Base-by-base conservation (phyloP, 2,888 invertebrate genomes). In the Melieria crassipennis region DNA sequence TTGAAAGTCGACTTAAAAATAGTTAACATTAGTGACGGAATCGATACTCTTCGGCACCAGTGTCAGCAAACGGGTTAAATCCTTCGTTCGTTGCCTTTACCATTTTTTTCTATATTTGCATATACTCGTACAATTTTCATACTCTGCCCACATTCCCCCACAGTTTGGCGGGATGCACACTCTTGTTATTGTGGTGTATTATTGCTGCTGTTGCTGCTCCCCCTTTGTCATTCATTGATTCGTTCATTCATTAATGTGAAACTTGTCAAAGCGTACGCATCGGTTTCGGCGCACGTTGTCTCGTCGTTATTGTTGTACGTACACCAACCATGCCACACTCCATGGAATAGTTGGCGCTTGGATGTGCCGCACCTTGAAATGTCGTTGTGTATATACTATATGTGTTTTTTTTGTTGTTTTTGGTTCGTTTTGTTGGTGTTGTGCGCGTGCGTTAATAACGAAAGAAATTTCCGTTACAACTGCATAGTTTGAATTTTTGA, bases 191-290 rank as follows among this genome's bases (percentile, higher is more conserved):
- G 30, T 30, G 30, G 30, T 30, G 30, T 30, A 30, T 30, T 30
- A 30, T 30, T 50, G n/a, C n/a, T 4, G 42, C 30, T 30, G 65
- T 65, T 10, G 47, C 13, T 43, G 64, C 56, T 9, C 11, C 11
- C 55, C 46, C 56, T 11, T 62, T 13, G 70, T 56, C 60, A 48
- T 63, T 58, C 66, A 70, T 67, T 71, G 64, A 68, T 30, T 57
- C 65, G 64, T 73, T 73, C 73, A 74, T 74, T 74, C 74, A 74
- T 74, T 74, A 68, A 74, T 65, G 52, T 47, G 61, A 60, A 68
- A 68, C 55, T 68, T 68, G 68, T 68, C 69, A 69, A 61, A 61
- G 61, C 65, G 60, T 46, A 76, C 66, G 60, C 66, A 67, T 48
- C 66, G 66, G 30, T 67, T 50, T 67, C 45, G 58, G 79, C 75